Percentiles rank a stretch among this genome's conserved stretches.
phyloP scores from a whole-genome alignment of 1,140 invertebrate genomes.

The Apis mellifera region DNA sequence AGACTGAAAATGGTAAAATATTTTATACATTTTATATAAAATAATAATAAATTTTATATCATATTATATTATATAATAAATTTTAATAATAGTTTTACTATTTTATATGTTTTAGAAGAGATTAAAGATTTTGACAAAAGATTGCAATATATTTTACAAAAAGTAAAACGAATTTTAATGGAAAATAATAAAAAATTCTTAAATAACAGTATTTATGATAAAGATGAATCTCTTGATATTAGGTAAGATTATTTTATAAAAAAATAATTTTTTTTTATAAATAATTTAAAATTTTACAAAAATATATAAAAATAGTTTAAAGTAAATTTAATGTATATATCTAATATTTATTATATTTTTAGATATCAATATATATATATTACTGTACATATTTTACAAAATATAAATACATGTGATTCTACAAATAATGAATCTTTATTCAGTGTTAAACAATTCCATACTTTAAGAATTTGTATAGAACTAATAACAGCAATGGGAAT shows the following conservation, averaged over 20 bases:
- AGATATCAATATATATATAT: conserved; percentile 69
- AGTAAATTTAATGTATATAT: not conserved
- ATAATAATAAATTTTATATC: not conserved
- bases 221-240: conserved; percentile 19
- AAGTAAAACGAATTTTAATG: conserved; percentile 38
- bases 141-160: conserved; percentile 49
- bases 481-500: conserved; percentile 85
- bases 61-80: not conserved
- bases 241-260: conserved; percentile 44
- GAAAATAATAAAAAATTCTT: conserved; percentile 56
- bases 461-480: conserved; percentile 82
- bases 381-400: conserved; percentile 62
- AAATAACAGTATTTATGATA: conserved; percentile 14
- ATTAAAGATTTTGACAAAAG: conserved; percentile 50
- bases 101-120: conserved; percentile 29
- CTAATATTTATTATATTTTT: conserved; percentile 14
- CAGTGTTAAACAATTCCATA: conserved; percentile 83
- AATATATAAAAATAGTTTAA: conserved; percentile 1
- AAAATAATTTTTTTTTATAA: conserved; percentile 3
- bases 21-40: not conserved
- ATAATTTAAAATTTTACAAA: not conserved
- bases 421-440: conserved; percentile 79
- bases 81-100: not conserved
- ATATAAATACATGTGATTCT: conserved; percentile 51
- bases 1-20: conserved; percentile 13